These are phyloP conservation scores for Perccottus glenii DNA, from an alignment of 2,113 vertebrate genomes.

Conservation along the genomic window DNA sequence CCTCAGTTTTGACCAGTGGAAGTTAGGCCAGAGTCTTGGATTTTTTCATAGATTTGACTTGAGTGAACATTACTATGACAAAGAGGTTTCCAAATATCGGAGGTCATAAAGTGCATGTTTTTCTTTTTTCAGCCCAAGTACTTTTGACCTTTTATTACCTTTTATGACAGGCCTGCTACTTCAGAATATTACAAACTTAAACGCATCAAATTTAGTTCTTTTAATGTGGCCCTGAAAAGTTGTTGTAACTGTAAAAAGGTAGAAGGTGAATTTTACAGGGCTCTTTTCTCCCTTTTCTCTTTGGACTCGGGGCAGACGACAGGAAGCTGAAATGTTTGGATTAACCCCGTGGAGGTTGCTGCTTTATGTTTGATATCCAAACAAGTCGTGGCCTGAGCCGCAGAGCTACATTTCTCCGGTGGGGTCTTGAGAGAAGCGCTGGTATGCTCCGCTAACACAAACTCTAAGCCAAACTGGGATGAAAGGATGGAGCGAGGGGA, in stretches of 20 bases:
- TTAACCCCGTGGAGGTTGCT: slow-evolving; percentile 61
- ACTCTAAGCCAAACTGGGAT: slow-evolving; percentile 45
- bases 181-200: neutral
- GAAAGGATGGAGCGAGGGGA: slow-evolving; percentile 39
- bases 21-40: too few species aligned
- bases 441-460: slow-evolving; percentile 61
- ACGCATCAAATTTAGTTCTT: too few species aligned
- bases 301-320: slow-evolving; percentile 43
- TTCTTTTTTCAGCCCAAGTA: too few species aligned
- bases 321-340: slow-evolving; percentile 72
- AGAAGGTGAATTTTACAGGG: slow-evolving; percentile 6
- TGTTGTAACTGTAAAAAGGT: neutral
- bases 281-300: neutral
- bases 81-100: too few species aligned
- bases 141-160: too few species aligned
- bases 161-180: too few species aligned
- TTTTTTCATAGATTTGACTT: too few species aligned
- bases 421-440: slow-evolving; percentile 53
- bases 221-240: neutral
- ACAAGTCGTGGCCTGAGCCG: slow-evolving; percentile 63
- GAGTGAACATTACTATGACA: too few species aligned
- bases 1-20: too few species aligned
- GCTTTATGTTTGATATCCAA: slow-evolving; percentile 75
- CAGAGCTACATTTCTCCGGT: slow-evolving; percentile 53
- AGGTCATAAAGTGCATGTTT: too few species aligned